These are phyloP conservation scores for Corella eumyota DNA, from an alignment of 23 tunicate genomes.

Conservation along the genomic window DNA sequence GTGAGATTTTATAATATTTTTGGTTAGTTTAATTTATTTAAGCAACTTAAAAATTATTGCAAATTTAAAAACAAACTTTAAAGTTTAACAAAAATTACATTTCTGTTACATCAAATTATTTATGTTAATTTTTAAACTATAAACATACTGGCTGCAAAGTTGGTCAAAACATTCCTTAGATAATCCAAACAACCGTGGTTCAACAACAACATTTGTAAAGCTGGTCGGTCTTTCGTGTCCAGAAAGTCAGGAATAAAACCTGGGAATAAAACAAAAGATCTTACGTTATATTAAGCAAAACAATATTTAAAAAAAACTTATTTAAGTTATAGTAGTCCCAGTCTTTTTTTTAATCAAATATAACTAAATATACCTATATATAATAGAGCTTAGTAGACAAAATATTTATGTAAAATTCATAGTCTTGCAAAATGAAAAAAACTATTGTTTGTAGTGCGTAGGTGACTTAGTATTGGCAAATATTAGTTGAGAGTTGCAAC, in stretches of 20 bases:
- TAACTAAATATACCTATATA: too few species aligned
- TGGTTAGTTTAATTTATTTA: too few species aligned
- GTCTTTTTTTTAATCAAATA: not conserved
- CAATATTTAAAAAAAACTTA: not conserved
- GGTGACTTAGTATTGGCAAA: too few species aligned
- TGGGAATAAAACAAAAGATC: not conserved
- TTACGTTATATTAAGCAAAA: not conserved
- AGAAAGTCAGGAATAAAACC: constrained; percentile 77
- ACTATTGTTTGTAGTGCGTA: too few species aligned
- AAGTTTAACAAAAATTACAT: not conserved
- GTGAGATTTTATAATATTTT: too few species aligned
- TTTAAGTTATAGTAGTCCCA: not conserved
- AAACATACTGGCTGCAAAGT: constrained; percentile 43
- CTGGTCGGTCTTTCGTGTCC: constrained; percentile 48
- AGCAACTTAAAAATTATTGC: too few species aligned
- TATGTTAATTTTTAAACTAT: not conserved
- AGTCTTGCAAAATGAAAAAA: too few species aligned
- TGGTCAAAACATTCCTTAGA: constrained; percentile 49
- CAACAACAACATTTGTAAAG: constrained; percentile 68
- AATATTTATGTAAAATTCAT: too few species aligned
- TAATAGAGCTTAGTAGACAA: too few species aligned
- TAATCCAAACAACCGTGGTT: constrained; percentile 77
- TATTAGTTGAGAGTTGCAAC: too few species aligned
- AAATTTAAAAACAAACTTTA: too few species aligned
- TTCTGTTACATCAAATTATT: not conserved